A percentile compares a stretch with the other conserved stretches of the same genome.
phyloP scores from a whole-genome alignment of 2,888 invertebrate genomes.

The Drosophila meridionalis region DNA sequence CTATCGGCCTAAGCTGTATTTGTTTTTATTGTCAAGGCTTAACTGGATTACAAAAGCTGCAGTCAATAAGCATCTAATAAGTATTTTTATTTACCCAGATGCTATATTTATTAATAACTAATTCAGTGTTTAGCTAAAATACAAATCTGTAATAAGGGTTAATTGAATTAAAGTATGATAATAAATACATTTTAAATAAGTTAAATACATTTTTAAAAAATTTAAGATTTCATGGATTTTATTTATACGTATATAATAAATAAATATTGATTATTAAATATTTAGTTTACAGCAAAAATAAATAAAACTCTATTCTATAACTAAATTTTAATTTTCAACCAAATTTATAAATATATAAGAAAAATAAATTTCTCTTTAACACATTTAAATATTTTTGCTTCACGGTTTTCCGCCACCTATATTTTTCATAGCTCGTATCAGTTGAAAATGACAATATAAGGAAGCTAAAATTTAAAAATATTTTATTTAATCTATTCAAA shows the following conservation, averaged over 20 bases:
- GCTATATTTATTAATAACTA: too few species aligned
- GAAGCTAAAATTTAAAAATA: slow-evolving; percentile 31
- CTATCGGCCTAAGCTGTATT: background rate
- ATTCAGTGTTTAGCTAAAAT: too few species aligned
- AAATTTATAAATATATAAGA: background rate
- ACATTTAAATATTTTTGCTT: background rate
- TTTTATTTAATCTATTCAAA: too few species aligned
- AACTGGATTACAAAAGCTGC: background rate
- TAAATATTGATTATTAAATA: too few species aligned
- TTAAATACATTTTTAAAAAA: background rate
- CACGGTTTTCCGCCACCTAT: slow-evolving; percentile 27
- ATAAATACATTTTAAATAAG: background rate
- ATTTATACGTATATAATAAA: too few species aligned
- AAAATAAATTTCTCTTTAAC: background rate
- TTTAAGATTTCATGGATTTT: too few species aligned
- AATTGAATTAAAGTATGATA: background rate
- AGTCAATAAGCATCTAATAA: background rate
- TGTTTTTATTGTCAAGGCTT: background rate
- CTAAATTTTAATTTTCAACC: too few species aligned
- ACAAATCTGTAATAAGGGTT: background rate
- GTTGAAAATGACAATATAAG: slow-evolving; percentile 29
- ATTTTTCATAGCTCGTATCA: slow-evolving; percentile 25
- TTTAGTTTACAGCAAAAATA: too few species aligned
- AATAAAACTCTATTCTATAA: too few species aligned
- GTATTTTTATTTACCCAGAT: too few species aligned